These are phyloP conservation scores for Dusona sp. DNA, from an alignment of 2,888 invertebrate species.

Conservation along the genomic window DNA sequence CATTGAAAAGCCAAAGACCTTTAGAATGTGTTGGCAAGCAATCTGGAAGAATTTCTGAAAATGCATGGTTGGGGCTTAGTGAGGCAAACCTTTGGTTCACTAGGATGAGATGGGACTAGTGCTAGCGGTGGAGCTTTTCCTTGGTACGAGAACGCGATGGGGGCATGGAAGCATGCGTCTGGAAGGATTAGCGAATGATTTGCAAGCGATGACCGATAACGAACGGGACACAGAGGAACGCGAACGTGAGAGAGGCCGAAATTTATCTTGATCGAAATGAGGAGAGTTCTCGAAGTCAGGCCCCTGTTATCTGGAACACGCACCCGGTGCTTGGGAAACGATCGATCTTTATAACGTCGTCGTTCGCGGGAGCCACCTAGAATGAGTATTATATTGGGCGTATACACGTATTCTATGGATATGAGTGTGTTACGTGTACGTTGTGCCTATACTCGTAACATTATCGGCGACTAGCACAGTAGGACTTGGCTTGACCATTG, in stretches of 20 bases:
- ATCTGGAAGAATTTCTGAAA: neutral
- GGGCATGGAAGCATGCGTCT: conserved; percentile 70
- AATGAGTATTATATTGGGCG: conserved; percentile 49
- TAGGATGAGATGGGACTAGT: neutral
- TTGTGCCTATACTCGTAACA: neutral
- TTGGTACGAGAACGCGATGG: conserved; percentile 34
- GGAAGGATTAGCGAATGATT: conserved; percentile 80
- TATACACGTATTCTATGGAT: neutral
- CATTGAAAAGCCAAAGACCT: neutral
- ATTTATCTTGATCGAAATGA: conserved; percentile 80
- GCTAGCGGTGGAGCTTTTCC: conserved; percentile 26
- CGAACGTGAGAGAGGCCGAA: conserved; percentile 71
- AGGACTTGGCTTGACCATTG: conserved; percentile 53
- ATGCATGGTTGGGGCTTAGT: neutral
- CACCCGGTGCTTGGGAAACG: conserved; percentile 71
- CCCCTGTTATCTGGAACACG: conserved; percentile 73
- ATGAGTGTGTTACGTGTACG: neutral
- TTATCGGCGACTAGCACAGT: conserved; percentile 8
- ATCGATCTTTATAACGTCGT: conserved; percentile 72
- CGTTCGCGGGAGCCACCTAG: conserved; percentile 48
- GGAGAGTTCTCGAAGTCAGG: conserved; percentile 68
- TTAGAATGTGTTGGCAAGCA: neutral
- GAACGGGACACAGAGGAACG: conserved; percentile 73
- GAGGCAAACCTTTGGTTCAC: neutral
- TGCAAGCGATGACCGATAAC: conserved; percentile 80